Evolutionary conservation across 2,797 vertebrate species (phyloP), one percentile per base, ranked within the genome.

Genomic region (Xenops minutus): DNA sequence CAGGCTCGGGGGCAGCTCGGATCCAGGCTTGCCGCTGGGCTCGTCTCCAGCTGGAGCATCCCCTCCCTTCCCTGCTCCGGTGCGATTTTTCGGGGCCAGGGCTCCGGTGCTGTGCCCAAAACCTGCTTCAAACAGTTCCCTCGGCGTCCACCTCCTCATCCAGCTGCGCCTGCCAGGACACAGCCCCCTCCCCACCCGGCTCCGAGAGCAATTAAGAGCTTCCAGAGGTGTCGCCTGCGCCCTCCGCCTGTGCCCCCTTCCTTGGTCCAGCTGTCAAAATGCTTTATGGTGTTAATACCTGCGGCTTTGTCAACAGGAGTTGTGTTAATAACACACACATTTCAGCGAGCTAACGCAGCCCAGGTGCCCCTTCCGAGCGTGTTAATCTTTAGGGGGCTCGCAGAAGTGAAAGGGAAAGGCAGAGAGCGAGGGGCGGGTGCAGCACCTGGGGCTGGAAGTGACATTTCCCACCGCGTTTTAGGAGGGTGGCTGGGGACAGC

Each of bases 251-350:
- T 64, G 64, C 49, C 85, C 56, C 34, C 30, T 49, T 0, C 74
- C 88, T 55, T 5, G 51, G 85, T 64, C 94, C 96, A 62, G 93
- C 92, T 95, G 96, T 93, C 96, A 61, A 44, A 36, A 71, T 92
- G 94, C 44, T 96, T 96, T 96, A 97, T 43, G 94, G 89, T 88
- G 95, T 87, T 97, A 96, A 97, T 95, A 95, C 73, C 72, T 91
- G 92, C 8, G 79, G 87, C 96, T 97, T 93, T 96, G 96, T 93
- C 95, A 55, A 94, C 95, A 55, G 85, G 51, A 96, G 94, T 81
- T 37, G 95, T 58, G 96, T 89, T 96, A 81, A 94, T 36, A 62
- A 82, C 93, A 78, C 58, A 58, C 94, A 74, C 89, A 55, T 95
- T 96, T 37, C 59, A n/a, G 85, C n/a, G 29, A 62, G 32, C 82